These are phyloP conservation scores for Gallinago media DNA, from an alignment of 2,113 vertebrate species.

Conservation along the genomic window DNA sequence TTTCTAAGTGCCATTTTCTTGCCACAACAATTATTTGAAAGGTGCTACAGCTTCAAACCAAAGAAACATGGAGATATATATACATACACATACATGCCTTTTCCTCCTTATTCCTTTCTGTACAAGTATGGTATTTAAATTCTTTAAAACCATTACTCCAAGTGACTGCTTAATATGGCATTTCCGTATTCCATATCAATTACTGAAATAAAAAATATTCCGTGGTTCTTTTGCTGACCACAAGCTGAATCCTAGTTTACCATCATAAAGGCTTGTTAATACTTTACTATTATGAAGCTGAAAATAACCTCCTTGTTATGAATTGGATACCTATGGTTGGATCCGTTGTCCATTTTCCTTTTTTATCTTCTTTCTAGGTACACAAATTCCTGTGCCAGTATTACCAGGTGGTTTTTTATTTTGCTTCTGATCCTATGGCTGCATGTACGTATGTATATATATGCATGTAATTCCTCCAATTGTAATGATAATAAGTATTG, in stretches of 20 bases:
- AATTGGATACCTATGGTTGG: background rate
- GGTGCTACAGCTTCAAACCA: background rate
- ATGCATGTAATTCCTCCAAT: background rate
- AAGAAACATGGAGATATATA: background rate
- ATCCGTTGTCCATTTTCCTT: background rate
- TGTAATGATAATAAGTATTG: background rate
- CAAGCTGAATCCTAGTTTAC: background rate
- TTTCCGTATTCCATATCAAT: background rate
- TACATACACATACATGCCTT: background rate
- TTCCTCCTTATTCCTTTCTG: background rate
- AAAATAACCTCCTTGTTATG: background rate
- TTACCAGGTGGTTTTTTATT: background rate
- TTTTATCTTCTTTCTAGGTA: background rate
- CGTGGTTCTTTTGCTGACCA: background rate
- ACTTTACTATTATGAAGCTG: background rate
- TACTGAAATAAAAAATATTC: background rate
- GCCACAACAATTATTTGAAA: background rate
- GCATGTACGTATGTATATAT: accelerated
- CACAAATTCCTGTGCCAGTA: background rate
- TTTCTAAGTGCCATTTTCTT: background rate
- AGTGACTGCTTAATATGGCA: background rate
- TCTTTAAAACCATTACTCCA: background rate
- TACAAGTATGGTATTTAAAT: background rate
- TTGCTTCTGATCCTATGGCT: background rate
- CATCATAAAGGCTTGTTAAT: background rate